Evolutionary conservation across 2,888 invertebrate genomes (phyloP).

Genomic region (Pyralis farinalis): DNA sequence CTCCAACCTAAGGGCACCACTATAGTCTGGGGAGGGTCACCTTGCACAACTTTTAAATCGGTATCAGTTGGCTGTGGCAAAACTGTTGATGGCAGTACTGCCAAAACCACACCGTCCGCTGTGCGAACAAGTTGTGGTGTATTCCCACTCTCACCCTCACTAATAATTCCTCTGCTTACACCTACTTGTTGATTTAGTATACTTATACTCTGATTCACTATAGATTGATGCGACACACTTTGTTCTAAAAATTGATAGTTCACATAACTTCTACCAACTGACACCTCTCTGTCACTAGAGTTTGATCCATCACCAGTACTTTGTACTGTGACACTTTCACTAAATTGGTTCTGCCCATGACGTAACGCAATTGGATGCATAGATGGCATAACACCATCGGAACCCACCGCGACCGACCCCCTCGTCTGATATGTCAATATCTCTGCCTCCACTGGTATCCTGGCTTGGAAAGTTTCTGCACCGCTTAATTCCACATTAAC

Average conservation of each 20-base stretch:
- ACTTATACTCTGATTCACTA: slow-evolving; percentile 77
- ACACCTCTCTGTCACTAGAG: slow-evolving; percentile 58
- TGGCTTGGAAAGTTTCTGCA: slow-evolving; percentile 51
- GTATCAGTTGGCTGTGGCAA: slow-evolving; percentile 37
- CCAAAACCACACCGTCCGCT: slow-evolving; percentile 69
- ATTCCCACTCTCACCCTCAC: slow-evolving; percentile 55
- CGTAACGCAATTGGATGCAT: slow-evolving; percentile 49
- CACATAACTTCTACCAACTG: slow-evolving; percentile 63
- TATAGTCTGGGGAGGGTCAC: slow-evolving; percentile 61
- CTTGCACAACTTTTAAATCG: slow-evolving; percentile 58
- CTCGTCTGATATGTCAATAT: slow-evolving; percentile 53
- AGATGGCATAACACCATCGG: slow-evolving; percentile 55
- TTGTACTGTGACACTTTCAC: slow-evolving; percentile 57
- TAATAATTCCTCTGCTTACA: slow-evolving; percentile 55
- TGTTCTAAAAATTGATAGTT: slow-evolving; percentile 79
- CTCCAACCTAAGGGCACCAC: slow-evolving; percentile 76
- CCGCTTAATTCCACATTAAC: slow-evolving; percentile 42
- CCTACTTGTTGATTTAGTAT: slow-evolving; percentile 76
- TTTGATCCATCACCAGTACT: slow-evolving; percentile 52
- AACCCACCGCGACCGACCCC: slow-evolving; percentile 43
- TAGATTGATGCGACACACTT: slow-evolving; percentile 74
- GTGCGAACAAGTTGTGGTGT: slow-evolving; percentile 67
- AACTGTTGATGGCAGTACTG: slow-evolving; percentile 58
- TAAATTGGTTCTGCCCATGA: slow-evolving; percentile 54
- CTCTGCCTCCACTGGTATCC: slow-evolving; percentile 48